phyloP scores from a whole-genome alignment of 64 coral and sea anemone species.

The Porites australiensis region DNA sequence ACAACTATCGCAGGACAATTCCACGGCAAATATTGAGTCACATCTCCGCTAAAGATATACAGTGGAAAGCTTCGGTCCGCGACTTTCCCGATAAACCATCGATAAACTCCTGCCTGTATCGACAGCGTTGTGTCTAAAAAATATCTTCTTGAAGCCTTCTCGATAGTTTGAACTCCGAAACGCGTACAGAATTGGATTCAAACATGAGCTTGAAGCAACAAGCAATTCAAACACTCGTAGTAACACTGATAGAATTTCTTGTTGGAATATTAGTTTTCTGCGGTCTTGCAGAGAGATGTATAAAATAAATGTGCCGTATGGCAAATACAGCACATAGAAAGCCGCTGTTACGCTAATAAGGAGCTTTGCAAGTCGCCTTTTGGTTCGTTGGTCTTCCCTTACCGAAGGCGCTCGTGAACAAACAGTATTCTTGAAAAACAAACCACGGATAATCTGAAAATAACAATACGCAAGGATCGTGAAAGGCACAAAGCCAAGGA shows the following conservation, averaged over 20 bases:
- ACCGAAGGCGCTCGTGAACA: slow-evolving; percentile 38
- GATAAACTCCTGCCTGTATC: not conserved
- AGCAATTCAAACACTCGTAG: slow-evolving; percentile 48
- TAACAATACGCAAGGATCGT: slow-evolving; percentile 65
- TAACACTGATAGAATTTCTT: slow-evolving; percentile 9
- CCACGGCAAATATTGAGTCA: too few species aligned
- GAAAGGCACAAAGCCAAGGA: slow-evolving; percentile 58
- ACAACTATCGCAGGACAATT: too few species aligned
- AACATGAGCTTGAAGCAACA: slow-evolving; percentile 43
- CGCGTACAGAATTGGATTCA: slow-evolving; percentile 74
- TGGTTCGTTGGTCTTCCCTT: slow-evolving; percentile 2
- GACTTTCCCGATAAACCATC: too few species aligned
- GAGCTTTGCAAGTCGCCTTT: slow-evolving; percentile 50
- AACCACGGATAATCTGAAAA: slow-evolving; percentile 46
- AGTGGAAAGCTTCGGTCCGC: too few species aligned
- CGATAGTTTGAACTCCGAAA: slow-evolving; percentile 77
- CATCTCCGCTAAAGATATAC: too few species aligned
- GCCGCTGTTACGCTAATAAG: slow-evolving; percentile 47
- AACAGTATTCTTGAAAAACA: slow-evolving; percentile 56
- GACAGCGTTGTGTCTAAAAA: not conserved
- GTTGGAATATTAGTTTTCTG: not conserved
- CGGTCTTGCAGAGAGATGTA: slow-evolving; percentile 41
- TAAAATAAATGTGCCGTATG: slow-evolving; percentile 43
- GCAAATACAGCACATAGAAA: slow-evolving; percentile 62
- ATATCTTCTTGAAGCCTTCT: slow-evolving; percentile 61